phyloP scores from a whole-genome alignment of 2,888 invertebrate species.

The Branchipolynoe longqiensis region DNA sequence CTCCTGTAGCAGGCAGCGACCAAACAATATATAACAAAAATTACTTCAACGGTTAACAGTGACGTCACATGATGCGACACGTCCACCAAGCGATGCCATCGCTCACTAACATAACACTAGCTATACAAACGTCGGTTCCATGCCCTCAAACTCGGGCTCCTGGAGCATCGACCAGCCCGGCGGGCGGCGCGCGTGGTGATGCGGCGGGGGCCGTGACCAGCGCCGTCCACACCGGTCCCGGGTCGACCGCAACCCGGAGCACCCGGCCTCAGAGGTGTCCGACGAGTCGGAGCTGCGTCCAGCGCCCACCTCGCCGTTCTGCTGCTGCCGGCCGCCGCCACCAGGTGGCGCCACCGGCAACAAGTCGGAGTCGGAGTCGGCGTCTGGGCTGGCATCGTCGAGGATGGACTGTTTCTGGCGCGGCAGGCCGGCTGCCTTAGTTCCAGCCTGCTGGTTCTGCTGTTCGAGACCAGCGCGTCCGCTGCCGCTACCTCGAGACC shows the following conservation, averaged over 20 bases:
- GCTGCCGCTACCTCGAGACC: neutral
- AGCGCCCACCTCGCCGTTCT: conserved; percentile 19
- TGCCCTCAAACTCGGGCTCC: conserved; percentile 53
- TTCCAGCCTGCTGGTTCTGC: neutral
- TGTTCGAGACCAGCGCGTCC: neutral
- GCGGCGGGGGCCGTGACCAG: neutral
- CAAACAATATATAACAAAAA: too few relatives aligned
- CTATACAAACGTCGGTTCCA: conserved; percentile 53
- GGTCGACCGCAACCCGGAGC: neutral
- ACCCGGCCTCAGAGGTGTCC: conserved; percentile 1
- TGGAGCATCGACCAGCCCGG: conserved; percentile 8
- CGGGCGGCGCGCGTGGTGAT: neutral
- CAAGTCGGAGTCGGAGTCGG: neutral
- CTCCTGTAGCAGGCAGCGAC: too few relatives aligned
- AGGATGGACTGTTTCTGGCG: conserved; percentile 25
- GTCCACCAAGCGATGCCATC: too few relatives aligned
- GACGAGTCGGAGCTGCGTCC: conserved; percentile 28
- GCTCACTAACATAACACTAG: too few relatives aligned
- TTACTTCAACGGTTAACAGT: too few relatives aligned
- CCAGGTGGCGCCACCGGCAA: neutral
- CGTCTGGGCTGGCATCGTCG: neutral
- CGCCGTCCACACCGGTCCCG: too few relatives aligned
- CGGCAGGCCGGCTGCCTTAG: neutral
- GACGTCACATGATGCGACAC: too few relatives aligned
- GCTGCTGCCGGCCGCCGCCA: neutral